phyloP scores from a whole-genome alignment of 1,140 invertebrate species.

The Drosophila ogumai region DNA sequence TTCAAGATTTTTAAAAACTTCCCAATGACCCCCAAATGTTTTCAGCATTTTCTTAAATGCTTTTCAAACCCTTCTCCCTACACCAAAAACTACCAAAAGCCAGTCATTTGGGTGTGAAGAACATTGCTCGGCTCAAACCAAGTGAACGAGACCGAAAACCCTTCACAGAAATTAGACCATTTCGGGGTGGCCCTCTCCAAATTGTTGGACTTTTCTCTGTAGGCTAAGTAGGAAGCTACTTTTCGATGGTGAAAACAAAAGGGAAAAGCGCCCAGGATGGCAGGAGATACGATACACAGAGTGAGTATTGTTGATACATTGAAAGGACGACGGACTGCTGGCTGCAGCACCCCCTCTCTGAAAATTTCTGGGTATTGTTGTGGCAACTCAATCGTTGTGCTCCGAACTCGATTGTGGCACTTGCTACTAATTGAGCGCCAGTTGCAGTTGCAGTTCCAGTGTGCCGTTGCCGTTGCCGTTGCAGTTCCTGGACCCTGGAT shows the following conservation, averaged over 20 bases:
- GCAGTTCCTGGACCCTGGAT: slow-evolving; percentile 19
- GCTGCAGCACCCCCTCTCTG: too few species aligned
- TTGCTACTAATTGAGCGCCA: slow-evolving; percentile 50
- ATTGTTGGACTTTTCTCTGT: slow-evolving; percentile 37
- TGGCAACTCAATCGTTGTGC: slow-evolving; percentile 55
- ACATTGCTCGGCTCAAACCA: slow-evolving; percentile 7
- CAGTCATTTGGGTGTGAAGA: slow-evolving; percentile 31
- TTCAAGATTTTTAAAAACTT: too few species aligned
- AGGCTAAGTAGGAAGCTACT: slow-evolving; percentile 31
- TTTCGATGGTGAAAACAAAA: slow-evolving; percentile 1
- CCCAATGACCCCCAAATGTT: neutral
- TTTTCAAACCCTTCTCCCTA: neutral
- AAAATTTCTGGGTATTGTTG: slow-evolving; percentile 35
- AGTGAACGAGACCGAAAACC: slow-evolving; percentile 26
- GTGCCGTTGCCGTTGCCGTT: neutral
- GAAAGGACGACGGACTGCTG: neutral
- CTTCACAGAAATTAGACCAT: slow-evolving; percentile 61
- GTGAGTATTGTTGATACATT: slow-evolving; percentile 57
- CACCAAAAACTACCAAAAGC: neutral
- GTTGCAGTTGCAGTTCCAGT: slow-evolving; percentile 8
- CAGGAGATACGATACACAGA: slow-evolving; percentile 7
- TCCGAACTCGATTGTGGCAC: slow-evolving; percentile 39
- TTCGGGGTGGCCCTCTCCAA: slow-evolving; percentile 8
- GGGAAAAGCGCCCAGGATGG: neutral
- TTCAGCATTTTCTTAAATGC: neutral